Evolutionary conservation across 2,113 vertebrate genomes (phyloP), one percentile per base, ranked within the genome.

Genomic region (Chelonoidis abingdonii): DNA sequence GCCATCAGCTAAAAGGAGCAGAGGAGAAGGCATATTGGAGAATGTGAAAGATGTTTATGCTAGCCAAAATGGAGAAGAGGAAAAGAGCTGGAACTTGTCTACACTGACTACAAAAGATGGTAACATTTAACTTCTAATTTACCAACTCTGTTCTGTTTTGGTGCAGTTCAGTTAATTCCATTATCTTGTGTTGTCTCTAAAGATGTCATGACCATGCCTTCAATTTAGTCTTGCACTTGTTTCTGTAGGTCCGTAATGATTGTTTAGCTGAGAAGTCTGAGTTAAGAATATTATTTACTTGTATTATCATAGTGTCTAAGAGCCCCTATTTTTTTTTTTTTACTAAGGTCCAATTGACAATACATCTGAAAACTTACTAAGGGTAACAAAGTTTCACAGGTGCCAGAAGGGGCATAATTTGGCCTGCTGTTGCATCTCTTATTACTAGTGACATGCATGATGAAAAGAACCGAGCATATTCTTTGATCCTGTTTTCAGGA

Each of bases 1-100:
- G 90, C 98, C 98, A 4, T 97, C 98, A 6, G 98, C 97, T 69
- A 99, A 99, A 96, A 99, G 98, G 94, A 98, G 98, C 94, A 98
- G 99, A 97, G 98, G 98, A 96, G 99, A 98, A 93, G 97, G 97
- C 1, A 0, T 85, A 65, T 85, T 81, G 44, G 86, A 76, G 80
- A 97, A 95, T 52, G 75, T 91, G 83, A 94, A 97, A 47, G 97
- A 97, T 3, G 47, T 95, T 86, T 96, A 95, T 44, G 91, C 98
- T 59, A 98, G 97, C 52, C 97, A 98, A 59, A 97, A 98, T 1
- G 96, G 98, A 90, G 95, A 97, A 29, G 96, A 95, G 91, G 96
- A 92, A 96, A 87, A 52, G 86, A 95, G 29, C 88, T 57, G 80
- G 14, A 88, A 83, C 83, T 80, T 52, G 4, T 79, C 80, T 84